A percentile compares a stretch with the other conserved stretches of the same genome.
These are phyloP conservation scores for Drosophila bifasciata DNA, from an alignment of 1,140 invertebrate genomes.

Conservation along the genomic window DNA sequence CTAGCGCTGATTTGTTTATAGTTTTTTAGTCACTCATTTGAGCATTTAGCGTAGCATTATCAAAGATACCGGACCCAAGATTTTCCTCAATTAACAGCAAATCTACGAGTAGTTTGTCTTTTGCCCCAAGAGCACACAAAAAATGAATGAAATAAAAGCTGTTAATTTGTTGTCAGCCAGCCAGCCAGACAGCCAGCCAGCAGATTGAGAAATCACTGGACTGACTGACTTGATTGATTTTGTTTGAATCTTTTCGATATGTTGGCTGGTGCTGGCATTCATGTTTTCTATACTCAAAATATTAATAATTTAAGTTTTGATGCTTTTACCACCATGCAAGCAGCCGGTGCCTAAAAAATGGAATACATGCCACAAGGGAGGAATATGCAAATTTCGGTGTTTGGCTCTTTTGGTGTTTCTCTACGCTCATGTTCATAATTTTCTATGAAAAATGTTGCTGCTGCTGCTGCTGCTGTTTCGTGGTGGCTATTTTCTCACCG, in stretches of 20 bases:
- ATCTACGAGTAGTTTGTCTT: conserved; percentile 24
- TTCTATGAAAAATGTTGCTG: conserved; percentile 73
- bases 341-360: conserved; percentile 16
- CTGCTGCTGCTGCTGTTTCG: conserved; percentile 28
- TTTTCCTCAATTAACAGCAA: conserved; percentile 52
- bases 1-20: background rate
- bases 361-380: conserved; percentile 56
- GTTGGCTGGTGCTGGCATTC: conserved; percentile 35
- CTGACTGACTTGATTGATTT: conserved; percentile 71
- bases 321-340: conserved; percentile 3
- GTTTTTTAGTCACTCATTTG: conserved; percentile 37
- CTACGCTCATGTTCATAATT: conserved; percentile 60
- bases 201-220: conserved; percentile 52
- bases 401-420: conserved; percentile 40
- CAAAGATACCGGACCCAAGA: conserved; percentile 22
- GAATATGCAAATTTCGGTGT: conserved; percentile 65
- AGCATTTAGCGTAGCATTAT: conserved; percentile 25
- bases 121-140: conserved; percentile 31
- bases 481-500: conserved; percentile 65
- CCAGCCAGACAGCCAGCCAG: conserved; percentile 35
- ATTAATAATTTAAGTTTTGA: conserved; percentile 68
- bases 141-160: conserved; percentile 54
- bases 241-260: conserved; percentile 39
- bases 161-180: conserved; percentile 57
- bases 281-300: conserved; percentile 63